Percentiles rank a stretch among this genome's conserved stretches.
Evolutionary conservation across 2,113 vertebrate genomes (phyloP).

Genomic region (Hepsetus odoe): DNA sequence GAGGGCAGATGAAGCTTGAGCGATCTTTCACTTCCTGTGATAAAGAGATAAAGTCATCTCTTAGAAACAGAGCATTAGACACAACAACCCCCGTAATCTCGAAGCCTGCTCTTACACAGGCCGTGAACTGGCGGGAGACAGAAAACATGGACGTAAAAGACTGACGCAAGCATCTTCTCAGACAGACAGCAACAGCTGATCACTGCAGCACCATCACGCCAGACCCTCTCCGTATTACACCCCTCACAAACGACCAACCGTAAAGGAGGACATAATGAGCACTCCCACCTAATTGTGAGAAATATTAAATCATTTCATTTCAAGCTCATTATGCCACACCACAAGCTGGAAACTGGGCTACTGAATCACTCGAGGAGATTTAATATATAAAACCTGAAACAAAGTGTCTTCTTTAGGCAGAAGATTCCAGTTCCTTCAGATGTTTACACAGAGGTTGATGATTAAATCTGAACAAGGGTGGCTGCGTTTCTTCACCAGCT

Average conservation of each 20-base stretch:
- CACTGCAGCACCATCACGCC: background rate
- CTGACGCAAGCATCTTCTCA: background rate
- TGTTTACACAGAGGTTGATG: background rate
- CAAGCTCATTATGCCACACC: too few species aligned
- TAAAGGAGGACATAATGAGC: too few species aligned
- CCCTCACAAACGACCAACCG: background rate
- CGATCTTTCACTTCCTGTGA: slow-evolving; percentile 90
- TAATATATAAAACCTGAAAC: background rate
- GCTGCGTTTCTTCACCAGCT: too few species aligned
- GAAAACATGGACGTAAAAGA: background rate
- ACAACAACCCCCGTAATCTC: background rate
- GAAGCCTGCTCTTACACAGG: background rate
- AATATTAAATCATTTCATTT: too few species aligned
- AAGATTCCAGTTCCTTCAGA: background rate
- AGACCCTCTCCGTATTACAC: background rate
- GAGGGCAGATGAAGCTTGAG: slow-evolving; percentile 86
- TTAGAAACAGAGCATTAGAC: slow-evolving; percentile 9
- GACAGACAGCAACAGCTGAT: slow-evolving; percentile 28
- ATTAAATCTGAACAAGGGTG: background rate
- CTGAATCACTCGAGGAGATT: background rate
- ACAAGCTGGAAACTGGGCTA: background rate
- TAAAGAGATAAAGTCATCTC: slow-evolving; percentile 6
- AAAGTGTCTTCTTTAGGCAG: background rate
- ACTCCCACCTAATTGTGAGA: too few species aligned
- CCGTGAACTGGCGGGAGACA: background rate